These are phyloP conservation scores for Macrostomum lignano DNA, from an alignment of 1,140 invertebrate genomes.

Conservation along the genomic window DNA sequence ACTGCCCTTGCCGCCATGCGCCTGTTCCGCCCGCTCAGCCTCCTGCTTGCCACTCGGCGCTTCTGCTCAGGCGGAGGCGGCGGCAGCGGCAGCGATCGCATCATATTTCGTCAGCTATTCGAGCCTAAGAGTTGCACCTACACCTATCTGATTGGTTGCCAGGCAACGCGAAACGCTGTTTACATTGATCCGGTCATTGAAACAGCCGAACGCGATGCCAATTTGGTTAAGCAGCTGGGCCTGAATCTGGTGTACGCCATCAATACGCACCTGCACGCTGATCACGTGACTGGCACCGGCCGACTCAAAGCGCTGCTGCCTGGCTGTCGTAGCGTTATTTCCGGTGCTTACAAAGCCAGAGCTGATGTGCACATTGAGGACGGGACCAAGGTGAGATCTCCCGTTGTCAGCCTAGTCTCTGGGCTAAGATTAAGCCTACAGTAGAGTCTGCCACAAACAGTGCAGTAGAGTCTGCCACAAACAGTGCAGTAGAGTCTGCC, in stretches of 20 bases:
- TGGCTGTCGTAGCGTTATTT: conserved; percentile 50
- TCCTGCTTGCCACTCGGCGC: too few species aligned
- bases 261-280: conserved; percentile 94
- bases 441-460: too few species aligned
- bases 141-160: conserved; percentile 69
- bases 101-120: conserved; percentile 34
- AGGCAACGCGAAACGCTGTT: conserved; percentile 42
- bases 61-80: too few species aligned
- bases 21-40: too few species aligned
- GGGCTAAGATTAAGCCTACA: too few species aligned
- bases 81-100: too few species aligned
- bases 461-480: too few species aligned
- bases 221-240: conserved; percentile 10
- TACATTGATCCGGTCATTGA: conserved; percentile 88
- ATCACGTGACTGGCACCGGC: conserved; percentile 85
- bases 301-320: conserved; percentile 48
- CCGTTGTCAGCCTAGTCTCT: too few species aligned
- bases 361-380: conserved; percentile 57
- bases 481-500: too few species aligned
- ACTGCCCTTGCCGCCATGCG: too few species aligned
- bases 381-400: too few species aligned
- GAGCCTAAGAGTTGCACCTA: conserved; percentile 69
- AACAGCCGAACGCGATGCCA: conserved; percentile 27
- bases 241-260: conserved; percentile 32
- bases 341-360: conserved; percentile 45